phyloP scores from a whole-genome alignment of 2,113 vertebrate species.

The Entosphenus tridentatus region DNA sequence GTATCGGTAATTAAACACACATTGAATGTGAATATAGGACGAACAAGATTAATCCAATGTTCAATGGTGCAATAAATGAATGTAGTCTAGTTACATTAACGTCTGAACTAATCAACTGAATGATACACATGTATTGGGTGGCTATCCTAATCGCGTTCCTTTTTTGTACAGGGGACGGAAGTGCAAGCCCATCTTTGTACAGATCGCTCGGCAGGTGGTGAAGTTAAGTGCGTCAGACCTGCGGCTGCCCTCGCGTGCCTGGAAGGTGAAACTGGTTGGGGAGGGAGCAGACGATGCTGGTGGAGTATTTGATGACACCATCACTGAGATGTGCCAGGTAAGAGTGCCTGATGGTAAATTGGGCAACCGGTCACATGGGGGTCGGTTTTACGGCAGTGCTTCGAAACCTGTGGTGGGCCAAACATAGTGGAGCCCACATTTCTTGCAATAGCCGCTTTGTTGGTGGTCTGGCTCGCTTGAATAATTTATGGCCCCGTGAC shows the following conservation, averaged over 20 bases:
- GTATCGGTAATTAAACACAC: too few species aligned
- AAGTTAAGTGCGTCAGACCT: conserved; percentile 51
- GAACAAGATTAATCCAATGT: too few species aligned
- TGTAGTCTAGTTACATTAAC: too few species aligned
- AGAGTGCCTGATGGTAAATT: not conserved
- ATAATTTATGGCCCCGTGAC: too few species aligned
- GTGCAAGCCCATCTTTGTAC: conserved; percentile 54
- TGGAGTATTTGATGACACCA: conserved; percentile 55
- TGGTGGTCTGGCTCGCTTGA: not conserved
- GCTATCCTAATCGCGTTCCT: not conserved
- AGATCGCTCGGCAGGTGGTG: conserved; percentile 51
- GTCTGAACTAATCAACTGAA: too few species aligned
- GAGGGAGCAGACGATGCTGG: conserved; percentile 52
- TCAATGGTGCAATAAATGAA: too few species aligned
- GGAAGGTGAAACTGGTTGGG: conserved; percentile 51
- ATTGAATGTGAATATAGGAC: too few species aligned
- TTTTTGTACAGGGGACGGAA: conserved; percentile 35
- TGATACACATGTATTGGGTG: too few species aligned
- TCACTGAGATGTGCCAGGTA: conserved; percentile 61
- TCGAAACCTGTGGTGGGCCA: not conserved
- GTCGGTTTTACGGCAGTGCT: not conserved
- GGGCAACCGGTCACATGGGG: not conserved
- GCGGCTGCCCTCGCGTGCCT: conserved; percentile 42
- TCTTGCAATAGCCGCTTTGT: not conserved
- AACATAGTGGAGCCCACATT: not conserved